phyloP scores from a whole-genome alignment of 92 coral and sea anemone genomes.

The Porites rus region DNA sequence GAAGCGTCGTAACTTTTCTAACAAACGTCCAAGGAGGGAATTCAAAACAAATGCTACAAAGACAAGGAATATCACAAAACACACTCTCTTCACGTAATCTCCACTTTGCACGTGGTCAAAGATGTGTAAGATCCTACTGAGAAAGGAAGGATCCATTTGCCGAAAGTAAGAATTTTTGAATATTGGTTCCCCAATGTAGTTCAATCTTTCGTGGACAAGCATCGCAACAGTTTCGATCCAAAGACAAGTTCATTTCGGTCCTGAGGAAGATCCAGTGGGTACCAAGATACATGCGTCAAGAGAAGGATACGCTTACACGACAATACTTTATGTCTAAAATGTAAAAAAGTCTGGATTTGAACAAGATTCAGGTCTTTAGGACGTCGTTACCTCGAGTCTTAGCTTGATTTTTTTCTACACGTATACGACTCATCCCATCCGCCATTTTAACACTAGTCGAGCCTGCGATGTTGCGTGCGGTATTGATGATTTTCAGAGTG shows the following conservation, averaged over 20 bases:
- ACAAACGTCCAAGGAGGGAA: conserved; percentile 53
- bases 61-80: conserved; percentile 43
- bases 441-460: too few relatives aligned
- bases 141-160: conserved; percentile 43
- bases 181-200: conserved; percentile 30
- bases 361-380: not conserved
- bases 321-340: too few relatives aligned
- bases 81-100: conserved; percentile 43
- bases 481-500: too few relatives aligned
- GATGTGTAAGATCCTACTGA: conserved; percentile 32
- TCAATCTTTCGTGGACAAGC: conserved; percentile 46
- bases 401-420: too few relatives aligned
- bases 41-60: conserved; percentile 59
- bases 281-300: not conserved
- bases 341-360: too few relatives aligned
- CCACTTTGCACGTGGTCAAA: conserved; percentile 48
- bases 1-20: conserved; percentile 45
- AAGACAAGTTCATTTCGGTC: conserved; percentile 9
- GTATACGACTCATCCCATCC: too few relatives aligned
- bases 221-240: not conserved
- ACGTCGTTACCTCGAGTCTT: too few relatives aligned
- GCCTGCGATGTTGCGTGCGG: too few relatives aligned
- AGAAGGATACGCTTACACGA: not conserved
- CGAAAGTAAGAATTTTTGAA: conserved; percentile 42
- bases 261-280: not conserved